Conservation (phyloP, 2,797 vertebrate genomes). For the Gila robusta region DNA sequence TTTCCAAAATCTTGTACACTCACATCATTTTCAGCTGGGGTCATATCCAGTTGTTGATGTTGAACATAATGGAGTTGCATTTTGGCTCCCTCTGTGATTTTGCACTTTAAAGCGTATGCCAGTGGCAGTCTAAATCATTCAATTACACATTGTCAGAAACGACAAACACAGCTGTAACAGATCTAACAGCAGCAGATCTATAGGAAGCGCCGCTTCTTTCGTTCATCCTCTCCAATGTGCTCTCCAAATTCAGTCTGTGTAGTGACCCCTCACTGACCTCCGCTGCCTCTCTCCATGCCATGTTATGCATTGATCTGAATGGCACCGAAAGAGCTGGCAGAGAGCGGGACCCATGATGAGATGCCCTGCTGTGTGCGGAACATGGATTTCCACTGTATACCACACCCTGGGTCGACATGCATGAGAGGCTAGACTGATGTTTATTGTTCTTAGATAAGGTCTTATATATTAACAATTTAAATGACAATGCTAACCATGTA, state of each 20-base stretch:
- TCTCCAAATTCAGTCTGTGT: constrained; percentile 8
- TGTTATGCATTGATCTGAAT: constrained; percentile 2
- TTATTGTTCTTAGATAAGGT: constrained; percentile 35
- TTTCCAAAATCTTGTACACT: constrained; percentile 8
- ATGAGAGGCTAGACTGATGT: constrained; percentile 43
- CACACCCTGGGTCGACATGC: constrained; percentile 49
- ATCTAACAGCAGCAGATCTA: constrained; percentile 23
- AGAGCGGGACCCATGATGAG: constrained; percentile 13
- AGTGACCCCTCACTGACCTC: not conserved
- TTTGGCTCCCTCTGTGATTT: not conserved
- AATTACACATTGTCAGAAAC: constrained; percentile 3
- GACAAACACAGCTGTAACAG: constrained; percentile 14
- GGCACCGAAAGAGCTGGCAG: not conserved
- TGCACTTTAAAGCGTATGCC: not conserved
- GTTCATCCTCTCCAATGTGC: not conserved
- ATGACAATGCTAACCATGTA: not conserved
- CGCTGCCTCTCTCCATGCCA: not conserved
- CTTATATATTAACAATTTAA: constrained; percentile 16
- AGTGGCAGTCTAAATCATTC: constrained; percentile 13
- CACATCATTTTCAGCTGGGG: not conserved
- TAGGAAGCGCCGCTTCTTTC: not conserved
- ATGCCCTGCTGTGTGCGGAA: constrained; percentile 51
- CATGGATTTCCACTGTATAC: constrained; percentile 55
- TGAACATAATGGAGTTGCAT: not conserved
- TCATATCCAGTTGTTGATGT: constrained; percentile 16